Percentiles rank a stretch among this genome's conserved stretches.
phyloP scores from a whole-genome alignment of 2,797 vertebrate species.

The Mico argentatus region DNA sequence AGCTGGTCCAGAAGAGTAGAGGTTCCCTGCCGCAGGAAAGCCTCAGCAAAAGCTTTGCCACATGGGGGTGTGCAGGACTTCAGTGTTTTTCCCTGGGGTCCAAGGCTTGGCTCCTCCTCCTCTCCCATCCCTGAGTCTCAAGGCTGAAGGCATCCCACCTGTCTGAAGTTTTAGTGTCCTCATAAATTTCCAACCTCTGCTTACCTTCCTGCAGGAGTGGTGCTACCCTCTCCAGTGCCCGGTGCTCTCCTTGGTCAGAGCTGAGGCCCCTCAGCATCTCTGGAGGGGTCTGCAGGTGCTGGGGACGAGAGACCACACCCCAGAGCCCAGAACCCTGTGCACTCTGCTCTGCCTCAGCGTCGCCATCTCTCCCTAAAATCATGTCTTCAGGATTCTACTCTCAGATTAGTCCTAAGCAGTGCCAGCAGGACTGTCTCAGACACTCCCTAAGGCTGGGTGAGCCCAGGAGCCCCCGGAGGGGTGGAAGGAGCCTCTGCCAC shows the following conservation, averaged over 20 bases:
- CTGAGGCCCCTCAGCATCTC: background rate
- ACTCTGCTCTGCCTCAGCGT: background rate
- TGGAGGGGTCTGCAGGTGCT: background rate
- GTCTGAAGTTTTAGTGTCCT: background rate
- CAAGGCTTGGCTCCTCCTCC: background rate
- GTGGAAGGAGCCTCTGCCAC: background rate
- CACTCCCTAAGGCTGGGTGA: background rate
- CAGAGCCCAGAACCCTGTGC: background rate
- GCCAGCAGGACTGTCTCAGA: background rate
- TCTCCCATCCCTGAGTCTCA: background rate
- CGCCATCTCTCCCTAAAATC: background rate
- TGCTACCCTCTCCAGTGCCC: background rate
- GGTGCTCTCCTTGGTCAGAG: background rate
- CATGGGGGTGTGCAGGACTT: background rate
- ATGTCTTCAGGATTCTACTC: background rate
- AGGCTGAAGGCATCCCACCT: fast-evolving
- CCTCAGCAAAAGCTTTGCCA: background rate
- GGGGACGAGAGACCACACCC: background rate
- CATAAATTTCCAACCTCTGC: background rate
- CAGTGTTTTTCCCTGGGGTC: background rate
- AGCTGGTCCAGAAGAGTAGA: background rate
- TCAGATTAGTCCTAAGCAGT: background rate
- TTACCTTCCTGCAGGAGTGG: background rate
- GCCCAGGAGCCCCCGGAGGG: background rate
- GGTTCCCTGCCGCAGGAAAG: background rate